Percentiles rank a stretch among this genome's conserved stretches.
Evolutionary conservation across 2,888 invertebrate species (phyloP).

Genomic region (Lacanobia wlatinum): DNA sequence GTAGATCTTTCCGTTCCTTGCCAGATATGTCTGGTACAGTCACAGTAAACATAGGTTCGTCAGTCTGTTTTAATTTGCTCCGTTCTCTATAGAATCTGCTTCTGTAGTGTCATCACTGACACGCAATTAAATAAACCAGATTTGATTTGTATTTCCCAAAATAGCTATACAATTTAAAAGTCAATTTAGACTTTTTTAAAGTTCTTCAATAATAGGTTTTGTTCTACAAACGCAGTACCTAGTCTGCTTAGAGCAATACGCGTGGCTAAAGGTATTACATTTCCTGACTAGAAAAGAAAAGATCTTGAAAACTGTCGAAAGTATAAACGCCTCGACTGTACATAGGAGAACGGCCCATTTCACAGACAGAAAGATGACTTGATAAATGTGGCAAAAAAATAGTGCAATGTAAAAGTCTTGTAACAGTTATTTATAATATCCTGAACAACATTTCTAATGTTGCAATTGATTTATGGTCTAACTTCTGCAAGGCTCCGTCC

Average conservation of each 20-base stretch:
- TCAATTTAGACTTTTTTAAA: no score
- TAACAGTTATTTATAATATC: conserved; percentile 11
- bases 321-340: neutral
- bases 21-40: neutral
- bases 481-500: neutral
- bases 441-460: conserved; percentile 15
- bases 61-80: neutral
- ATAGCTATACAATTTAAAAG: no score
- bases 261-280: no score
- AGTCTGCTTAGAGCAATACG: no score
- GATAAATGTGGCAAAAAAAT: conserved; percentile 25
- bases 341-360: neutral
- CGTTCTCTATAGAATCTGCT: neutral
- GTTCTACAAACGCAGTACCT: no score
- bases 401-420: conserved; percentile 11
- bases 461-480: conserved; percentile 3
- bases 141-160: no score
- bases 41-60: neutral
- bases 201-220: no score
- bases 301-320: neutral
- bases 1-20: no score
- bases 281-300: no score
- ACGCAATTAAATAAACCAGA: no score
- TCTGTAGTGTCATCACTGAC: no score
- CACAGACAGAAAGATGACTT: conserved; percentile 14